phyloP scores from a whole-genome alignment of 2,888 invertebrate genomes.

The Biston betularia region DNA sequence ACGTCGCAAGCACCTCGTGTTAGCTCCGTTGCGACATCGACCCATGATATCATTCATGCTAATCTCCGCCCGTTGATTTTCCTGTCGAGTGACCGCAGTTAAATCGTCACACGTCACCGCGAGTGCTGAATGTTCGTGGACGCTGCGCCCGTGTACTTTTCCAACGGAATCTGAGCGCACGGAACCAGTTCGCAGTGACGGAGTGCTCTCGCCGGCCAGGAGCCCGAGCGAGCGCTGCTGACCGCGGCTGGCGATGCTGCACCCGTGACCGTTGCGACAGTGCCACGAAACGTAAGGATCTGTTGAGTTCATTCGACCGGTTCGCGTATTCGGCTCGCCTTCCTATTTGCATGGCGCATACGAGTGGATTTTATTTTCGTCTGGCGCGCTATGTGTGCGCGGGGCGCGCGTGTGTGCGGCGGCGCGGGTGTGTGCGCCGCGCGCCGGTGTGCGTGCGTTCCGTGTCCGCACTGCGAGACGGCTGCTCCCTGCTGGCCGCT shows the following conservation, averaged over 20 bases:
- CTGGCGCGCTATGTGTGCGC: slow-evolving; percentile 78
- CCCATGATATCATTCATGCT: slow-evolving; percentile 80
- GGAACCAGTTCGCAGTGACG: slow-evolving; percentile 76
- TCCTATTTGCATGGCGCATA: slow-evolving; percentile 85
- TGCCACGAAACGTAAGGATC: slow-evolving; percentile 86
- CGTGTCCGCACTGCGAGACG: slow-evolving; percentile 70
- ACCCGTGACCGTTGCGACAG: slow-evolving; percentile 83
- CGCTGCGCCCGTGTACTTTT: slow-evolving; percentile 77
- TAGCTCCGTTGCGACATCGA: slow-evolving; percentile 53
- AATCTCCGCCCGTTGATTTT: slow-evolving; percentile 80
- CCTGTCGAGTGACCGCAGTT: slow-evolving; percentile 79
- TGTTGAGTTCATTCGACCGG: slow-evolving; percentile 74
- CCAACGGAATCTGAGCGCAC: slow-evolving; percentile 72
- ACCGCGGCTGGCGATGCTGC: slow-evolving; percentile 83
- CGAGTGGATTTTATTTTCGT: slow-evolving; percentile 86
- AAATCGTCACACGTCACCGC: slow-evolving; percentile 72
- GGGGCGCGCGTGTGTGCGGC: slow-evolving; percentile 60
- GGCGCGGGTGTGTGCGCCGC: slow-evolving; percentile 57
- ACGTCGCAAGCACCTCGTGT: slow-evolving; percentile 66
- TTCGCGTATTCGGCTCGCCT: slow-evolving; percentile 75
- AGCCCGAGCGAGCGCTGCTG: slow-evolving; percentile 69
- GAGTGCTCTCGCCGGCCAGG: slow-evolving; percentile 69
- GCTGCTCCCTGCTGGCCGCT: slow-evolving; percentile 79
- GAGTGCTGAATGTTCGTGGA: slow-evolving; percentile 81
- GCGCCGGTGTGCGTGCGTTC: slow-evolving; percentile 64